These are phyloP conservation scores for Micropoecilia bifurca DNA, from an alignment of 2,797 vertebrate species.

Conservation along the genomic window DNA sequence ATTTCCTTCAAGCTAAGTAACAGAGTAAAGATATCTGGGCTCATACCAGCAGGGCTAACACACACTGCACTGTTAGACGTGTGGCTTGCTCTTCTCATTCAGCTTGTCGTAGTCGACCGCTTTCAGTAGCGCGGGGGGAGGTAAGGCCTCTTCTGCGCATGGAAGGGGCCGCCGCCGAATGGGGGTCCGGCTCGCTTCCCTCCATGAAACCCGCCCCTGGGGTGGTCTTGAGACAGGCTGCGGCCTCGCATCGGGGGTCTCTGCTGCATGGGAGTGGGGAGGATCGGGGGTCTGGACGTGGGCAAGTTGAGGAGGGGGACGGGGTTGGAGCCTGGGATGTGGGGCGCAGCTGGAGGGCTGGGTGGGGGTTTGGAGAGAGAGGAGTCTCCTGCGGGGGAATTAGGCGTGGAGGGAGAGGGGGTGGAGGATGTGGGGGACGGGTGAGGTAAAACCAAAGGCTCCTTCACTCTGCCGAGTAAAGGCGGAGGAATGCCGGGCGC, in stretches of 20 bases:
- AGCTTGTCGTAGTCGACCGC: conserved; percentile 55
- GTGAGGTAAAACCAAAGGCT: conserved; percentile 78
- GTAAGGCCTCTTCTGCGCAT: conserved; percentile 92
- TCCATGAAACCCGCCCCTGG: conserved; percentile 75
- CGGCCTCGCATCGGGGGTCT: conserved; percentile 77
- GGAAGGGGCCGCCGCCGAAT: conserved; percentile 85
- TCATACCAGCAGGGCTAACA: conserved; percentile 79
- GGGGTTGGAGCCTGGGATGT: conserved; percentile 69
- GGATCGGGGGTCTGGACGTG: conserved; percentile 73
- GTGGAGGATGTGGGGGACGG: conserved; percentile 69
- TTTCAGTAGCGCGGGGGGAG: conserved; percentile 94
- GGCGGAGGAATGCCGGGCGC: conserved; percentile 78
- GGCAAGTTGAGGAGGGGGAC: conserved; percentile 75
- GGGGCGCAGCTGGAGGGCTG: conserved; percentile 72
- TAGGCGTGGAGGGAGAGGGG: conserved; percentile 74
- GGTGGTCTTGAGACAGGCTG: conserved; percentile 75
- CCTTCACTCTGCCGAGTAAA: conserved; percentile 82
- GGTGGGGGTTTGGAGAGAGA: conserved; percentile 51
- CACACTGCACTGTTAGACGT: conserved; percentile 59
- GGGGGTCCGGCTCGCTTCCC: conserved; percentile 87
- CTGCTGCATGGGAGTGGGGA: conserved; percentile 71
- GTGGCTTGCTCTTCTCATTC: conserved; percentile 60
- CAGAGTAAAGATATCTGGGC: conserved; percentile 71
- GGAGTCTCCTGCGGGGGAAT: conserved; percentile 71
- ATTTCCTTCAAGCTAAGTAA: conserved; percentile 64